Evolutionary conservation across 2,797 vertebrate genomes (phyloP).

Genomic region (Phrynocephalus forsythii): DNA sequence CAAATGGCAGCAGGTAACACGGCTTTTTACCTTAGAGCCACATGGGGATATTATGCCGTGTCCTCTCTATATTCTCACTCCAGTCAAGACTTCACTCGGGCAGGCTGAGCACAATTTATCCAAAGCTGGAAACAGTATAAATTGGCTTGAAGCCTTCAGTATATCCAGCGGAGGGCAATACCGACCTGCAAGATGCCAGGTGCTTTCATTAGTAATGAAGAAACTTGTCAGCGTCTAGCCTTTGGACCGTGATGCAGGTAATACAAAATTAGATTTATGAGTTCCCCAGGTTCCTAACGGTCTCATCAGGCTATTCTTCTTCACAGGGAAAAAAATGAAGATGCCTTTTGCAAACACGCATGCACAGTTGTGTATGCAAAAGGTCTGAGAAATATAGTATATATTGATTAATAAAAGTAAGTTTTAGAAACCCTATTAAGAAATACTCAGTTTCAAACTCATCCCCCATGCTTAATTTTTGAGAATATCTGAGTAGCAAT

Average conservation of each 20-base stretch:
- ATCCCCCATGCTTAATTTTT: conserved; percentile 70
- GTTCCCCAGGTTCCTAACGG: background rate
- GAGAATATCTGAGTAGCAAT: conserved; percentile 56
- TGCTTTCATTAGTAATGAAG: background rate
- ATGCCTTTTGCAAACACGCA: too few species aligned
- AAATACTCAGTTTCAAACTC: conserved; percentile 66
- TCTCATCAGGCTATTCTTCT: background rate
- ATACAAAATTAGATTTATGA: background rate
- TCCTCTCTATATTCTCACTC: too few species aligned
- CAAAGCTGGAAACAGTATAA: background rate
- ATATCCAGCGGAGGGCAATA: background rate
- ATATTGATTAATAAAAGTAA: conserved; percentile 49
- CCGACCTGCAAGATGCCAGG: background rate
- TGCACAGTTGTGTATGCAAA: background rate
- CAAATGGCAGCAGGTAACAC: too few species aligned
- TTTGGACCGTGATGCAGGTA: background rate
- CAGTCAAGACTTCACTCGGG: too few species aligned
- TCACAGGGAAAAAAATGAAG: background rate
- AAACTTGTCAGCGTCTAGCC: background rate
- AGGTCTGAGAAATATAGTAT: too few species aligned
- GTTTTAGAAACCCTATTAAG: conserved; percentile 54
- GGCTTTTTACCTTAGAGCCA: too few species aligned
- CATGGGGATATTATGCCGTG: too few species aligned
- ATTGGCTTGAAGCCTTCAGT: background rate
- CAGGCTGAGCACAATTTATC: background rate